Conservation (phyloP, 2,888 invertebrate genomes). For the Drosophila antonietae region DNA sequence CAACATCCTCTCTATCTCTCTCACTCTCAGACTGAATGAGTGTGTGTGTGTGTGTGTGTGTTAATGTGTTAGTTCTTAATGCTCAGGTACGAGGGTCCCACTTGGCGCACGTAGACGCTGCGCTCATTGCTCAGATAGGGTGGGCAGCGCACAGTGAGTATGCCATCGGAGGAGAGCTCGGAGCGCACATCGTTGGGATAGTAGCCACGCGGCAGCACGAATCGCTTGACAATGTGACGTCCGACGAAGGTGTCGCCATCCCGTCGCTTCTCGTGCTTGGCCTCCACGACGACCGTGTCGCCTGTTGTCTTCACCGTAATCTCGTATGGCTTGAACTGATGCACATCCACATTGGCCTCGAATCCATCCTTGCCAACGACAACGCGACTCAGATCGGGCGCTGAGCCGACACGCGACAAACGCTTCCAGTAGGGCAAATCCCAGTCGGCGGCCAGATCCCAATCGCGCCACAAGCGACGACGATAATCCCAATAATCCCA, state of each 20-base stretch:
- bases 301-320: constrained; percentile 89
- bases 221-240: constrained; percentile 91
- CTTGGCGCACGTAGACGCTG: constrained; percentile 90
- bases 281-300: constrained; percentile 88
- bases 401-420: constrained; percentile 82
- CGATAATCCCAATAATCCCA: constrained; percentile 84
- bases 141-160: constrained; percentile 90
- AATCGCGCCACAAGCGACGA: constrained; percentile 83
- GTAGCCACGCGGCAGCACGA: constrained; percentile 88
- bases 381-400: constrained; percentile 83
- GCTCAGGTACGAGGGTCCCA: constrained; percentile 87
- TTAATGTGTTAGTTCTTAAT: constrained; percentile 80
- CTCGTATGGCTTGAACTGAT: constrained; percentile 89
- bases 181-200: constrained; percentile 90
- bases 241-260: constrained; percentile 91
- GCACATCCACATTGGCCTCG: constrained; percentile 88
- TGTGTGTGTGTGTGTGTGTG: constrained; percentile 1
- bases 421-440: constrained; percentile 83
- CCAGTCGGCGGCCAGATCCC: constrained; percentile 82
- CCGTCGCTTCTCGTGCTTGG: constrained; percentile 89
- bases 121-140: constrained; percentile 86
- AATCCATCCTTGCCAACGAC: constrained; percentile 88
- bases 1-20: constrained; percentile 29
- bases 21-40: neutral
- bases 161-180: constrained; percentile 87